Evolutionary conservation across 2,888 invertebrate species (phyloP).

Genomic region (Drosophila mercatorum): DNA sequence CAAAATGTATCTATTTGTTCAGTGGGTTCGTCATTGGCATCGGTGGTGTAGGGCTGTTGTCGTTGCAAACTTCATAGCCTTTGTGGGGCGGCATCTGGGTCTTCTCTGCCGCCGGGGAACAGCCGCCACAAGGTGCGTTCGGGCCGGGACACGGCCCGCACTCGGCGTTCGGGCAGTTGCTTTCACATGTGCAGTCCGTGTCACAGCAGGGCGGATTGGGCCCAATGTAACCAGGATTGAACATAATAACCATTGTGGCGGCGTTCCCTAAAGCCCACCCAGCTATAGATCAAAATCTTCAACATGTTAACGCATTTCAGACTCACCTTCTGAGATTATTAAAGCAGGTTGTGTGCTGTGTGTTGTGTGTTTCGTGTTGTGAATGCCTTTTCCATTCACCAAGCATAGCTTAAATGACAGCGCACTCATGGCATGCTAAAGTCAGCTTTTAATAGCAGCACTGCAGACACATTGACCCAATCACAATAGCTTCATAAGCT

Average conservation of each 20-base stretch:
- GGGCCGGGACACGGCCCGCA: slow-evolving; percentile 60
- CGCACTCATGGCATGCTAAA: slow-evolving; percentile 11
- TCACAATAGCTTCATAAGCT: slow-evolving; percentile 31
- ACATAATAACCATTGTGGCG: slow-evolving; percentile 51
- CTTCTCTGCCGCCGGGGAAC: slow-evolving; percentile 17
- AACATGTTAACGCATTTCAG: not conserved
- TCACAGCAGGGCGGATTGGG: slow-evolving; percentile 66
- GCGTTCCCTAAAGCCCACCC: not conserved
- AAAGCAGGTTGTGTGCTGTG: slow-evolving; percentile 17
- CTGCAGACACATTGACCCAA: slow-evolving; percentile 52
- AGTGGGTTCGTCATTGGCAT: not conserved
- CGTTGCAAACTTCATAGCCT: slow-evolving; percentile 8
- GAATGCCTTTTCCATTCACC: not conserved
- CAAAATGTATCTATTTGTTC: not conserved
- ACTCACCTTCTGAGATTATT: slow-evolving; percentile 18
- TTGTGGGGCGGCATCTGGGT: not conserved
- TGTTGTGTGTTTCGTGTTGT: slow-evolving; percentile 8
- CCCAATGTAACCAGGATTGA: slow-evolving; percentile 70
- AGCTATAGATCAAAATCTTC: not conserved
- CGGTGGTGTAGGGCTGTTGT: not conserved
- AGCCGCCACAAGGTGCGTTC: slow-evolving; percentile 42
- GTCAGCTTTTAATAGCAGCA: slow-evolving; percentile 18
- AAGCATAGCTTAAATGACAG: slow-evolving; percentile 25
- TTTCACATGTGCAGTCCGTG: slow-evolving; percentile 38
- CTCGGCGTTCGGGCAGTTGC: slow-evolving; percentile 39